phyloP scores from a whole-genome alignment of 2,797 vertebrate species.

The Semaprochilodus insignis region DNA sequence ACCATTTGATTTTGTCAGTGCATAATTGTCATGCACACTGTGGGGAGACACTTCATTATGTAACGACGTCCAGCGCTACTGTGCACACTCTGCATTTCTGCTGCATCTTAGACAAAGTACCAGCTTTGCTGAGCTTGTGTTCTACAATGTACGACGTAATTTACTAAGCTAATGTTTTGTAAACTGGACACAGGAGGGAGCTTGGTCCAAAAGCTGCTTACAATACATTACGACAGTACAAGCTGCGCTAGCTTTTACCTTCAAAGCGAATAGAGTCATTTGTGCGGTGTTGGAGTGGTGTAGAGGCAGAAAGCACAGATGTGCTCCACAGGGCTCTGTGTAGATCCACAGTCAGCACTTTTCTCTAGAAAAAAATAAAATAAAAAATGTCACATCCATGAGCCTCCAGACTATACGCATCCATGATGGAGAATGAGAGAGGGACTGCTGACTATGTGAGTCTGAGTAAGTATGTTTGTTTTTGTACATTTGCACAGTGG shows the following conservation, averaged over 20 bases:
- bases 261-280: conserved; percentile 31
- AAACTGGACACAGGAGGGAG: conserved; percentile 33
- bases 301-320: conserved; percentile 78
- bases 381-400: conserved; percentile 71
- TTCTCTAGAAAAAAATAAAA: conserved; percentile 66
- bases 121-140: conserved; percentile 27
- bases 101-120: background rate
- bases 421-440: conserved; percentile 72
- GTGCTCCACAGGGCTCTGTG: conserved; percentile 78
- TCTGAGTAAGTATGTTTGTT: conserved; percentile 66
- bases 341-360: conserved; percentile 78
- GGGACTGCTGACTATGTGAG: conserved; percentile 79
- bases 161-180: conserved; percentile 41
- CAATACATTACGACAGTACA: conserved; percentile 15
- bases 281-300: conserved; percentile 54
- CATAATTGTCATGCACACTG: background rate
- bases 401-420: conserved; percentile 71
- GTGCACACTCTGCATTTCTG: background rate
- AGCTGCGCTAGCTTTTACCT: conserved; percentile 29
- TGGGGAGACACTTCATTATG: conserved; percentile 19
- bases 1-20: too few relatives aligned
- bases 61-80: background rate
- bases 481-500: background rate
- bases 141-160: conserved; percentile 32
- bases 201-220: conserved; percentile 33